Conservation (phyloP, 2,888 invertebrate species). For the Mylabris sibirica region DNA sequence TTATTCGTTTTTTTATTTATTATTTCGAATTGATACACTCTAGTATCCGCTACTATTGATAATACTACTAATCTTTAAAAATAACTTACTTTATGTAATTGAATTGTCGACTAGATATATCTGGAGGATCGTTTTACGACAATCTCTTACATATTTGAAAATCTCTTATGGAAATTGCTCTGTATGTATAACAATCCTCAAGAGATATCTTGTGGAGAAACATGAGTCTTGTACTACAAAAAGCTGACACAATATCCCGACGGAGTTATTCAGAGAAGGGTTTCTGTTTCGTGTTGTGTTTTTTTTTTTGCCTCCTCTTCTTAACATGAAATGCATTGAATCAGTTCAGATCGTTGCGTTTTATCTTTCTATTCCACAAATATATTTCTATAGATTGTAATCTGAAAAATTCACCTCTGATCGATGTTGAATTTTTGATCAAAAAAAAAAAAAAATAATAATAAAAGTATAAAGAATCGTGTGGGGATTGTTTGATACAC, state of each 20-base stretch:
- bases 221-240: constrained; percentile 24
- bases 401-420: not conserved
- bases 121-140: constrained; percentile 5
- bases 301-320: not conserved
- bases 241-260: constrained; percentile 31
- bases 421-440: not conserved
- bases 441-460: not conserved
- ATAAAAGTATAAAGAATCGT: not conserved
- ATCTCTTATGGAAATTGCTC: constrained; percentile 20
- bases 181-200: constrained; percentile 21
- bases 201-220: constrained; percentile 22
- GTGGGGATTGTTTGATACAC: constrained; percentile 14
- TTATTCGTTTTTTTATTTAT: not conserved
- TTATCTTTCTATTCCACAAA: constrained; percentile 20
- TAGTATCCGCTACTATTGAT: not conserved
- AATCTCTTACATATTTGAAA: constrained; percentile 18
- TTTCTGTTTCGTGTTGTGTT: not conserved
- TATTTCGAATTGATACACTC: too few species aligned
- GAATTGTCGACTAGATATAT: not conserved
- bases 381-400: constrained; percentile 9
- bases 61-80: not conserved
- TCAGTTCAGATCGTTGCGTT: constrained; percentile 23
- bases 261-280: constrained; percentile 21
- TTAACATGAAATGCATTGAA: constrained; percentile 22
- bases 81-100: constrained; percentile 13